A percentile compares a stretch with the other conserved stretches of the same genome.
These are phyloP conservation scores for Caranx ignobilis DNA, from an alignment of 2,113 vertebrate species.

Conservation along the genomic window DNA sequence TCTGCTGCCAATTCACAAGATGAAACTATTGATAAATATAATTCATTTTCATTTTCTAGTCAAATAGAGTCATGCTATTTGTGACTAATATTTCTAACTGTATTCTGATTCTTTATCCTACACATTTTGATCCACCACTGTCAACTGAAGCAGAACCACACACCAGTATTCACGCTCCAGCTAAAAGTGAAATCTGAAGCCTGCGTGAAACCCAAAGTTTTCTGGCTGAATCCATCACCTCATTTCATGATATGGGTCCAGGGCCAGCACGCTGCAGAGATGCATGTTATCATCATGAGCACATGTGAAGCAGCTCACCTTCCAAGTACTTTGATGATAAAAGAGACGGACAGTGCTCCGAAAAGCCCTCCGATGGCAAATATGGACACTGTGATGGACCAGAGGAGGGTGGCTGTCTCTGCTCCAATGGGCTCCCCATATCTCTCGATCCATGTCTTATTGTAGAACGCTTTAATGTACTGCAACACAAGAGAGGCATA, in stretches of 20 bases:
- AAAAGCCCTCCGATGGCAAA: slow-evolving; percentile 93
- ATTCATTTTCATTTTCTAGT: neutral
- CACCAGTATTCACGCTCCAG: neutral
- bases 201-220: neutral
- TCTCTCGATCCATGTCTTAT: slow-evolving; percentile 88
- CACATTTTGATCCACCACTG: neutral
- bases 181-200: neutral
- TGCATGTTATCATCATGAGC: neutral
- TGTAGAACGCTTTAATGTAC: slow-evolving; percentile 94
- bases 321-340: slow-evolving; percentile 88
- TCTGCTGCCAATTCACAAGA: neutral
- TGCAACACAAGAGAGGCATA: slow-evolving; percentile 68
- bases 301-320: slow-evolving; percentile 83
- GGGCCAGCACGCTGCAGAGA: neutral
- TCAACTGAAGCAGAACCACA: neutral
- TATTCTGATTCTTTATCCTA: neutral
- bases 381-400: slow-evolving; percentile 95
- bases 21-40: neutral
- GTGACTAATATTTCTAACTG: neutral
- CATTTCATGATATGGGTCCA: neutral
- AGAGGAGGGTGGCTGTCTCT: slow-evolving; percentile 87
- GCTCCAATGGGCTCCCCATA: slow-evolving; percentile 77
- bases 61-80: neutral
- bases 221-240: neutral
- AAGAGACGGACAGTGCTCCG: slow-evolving; percentile 87